Evolutionary conservation across 2,113 vertebrate species (phyloP), one percentile per base, ranked within the genome.

Genomic region (Butorides virescens): DNA sequence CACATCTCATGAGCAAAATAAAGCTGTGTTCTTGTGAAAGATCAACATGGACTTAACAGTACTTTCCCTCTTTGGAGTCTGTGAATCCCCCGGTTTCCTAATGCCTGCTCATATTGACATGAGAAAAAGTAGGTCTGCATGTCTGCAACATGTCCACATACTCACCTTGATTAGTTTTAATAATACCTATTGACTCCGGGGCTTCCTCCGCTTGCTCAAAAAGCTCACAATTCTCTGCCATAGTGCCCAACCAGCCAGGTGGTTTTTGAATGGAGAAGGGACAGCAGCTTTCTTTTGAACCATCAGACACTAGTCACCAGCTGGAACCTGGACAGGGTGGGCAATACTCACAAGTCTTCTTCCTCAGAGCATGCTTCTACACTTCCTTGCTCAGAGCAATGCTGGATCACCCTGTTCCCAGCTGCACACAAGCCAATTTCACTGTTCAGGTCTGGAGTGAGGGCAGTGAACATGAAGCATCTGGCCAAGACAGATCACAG

Each of bases 391-490:
- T 62, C 58, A 81, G 50, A 80, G 32, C 46, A 71, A 25, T 2
- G 11, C 25, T 12, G 52, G 19, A 44, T n/a, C 5, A 3, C 61
- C 30, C 58, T 9, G 61, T 10, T 37, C 34, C 22, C 29, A 34
- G 10, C 32, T 2, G 2, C 16, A 2, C 2, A 3, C 16, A 25
- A 63, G 59, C 9, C 59, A 23, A 18, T 27, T 34, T 49, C 44
- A 30, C 39, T 27, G 29, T 11, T 12, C 32, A 16, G 32, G 13
- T 37, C n/a, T 42, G 56, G 37, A 78, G 37, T 12, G 5, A 20
- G 34, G 53, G 46, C 1, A 3, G 10, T 2, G 46, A 75, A 67
- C 6, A 1, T 0, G 32, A 66, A 52, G 7, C 19, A 58, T 3
- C n/a, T 16, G 44, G 8, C 16, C 42, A 53, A 36, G 37, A 30